phyloP scores from a whole-genome alignment of 2,888 invertebrate genomes.

The Pristionchus arcanus region DNA sequence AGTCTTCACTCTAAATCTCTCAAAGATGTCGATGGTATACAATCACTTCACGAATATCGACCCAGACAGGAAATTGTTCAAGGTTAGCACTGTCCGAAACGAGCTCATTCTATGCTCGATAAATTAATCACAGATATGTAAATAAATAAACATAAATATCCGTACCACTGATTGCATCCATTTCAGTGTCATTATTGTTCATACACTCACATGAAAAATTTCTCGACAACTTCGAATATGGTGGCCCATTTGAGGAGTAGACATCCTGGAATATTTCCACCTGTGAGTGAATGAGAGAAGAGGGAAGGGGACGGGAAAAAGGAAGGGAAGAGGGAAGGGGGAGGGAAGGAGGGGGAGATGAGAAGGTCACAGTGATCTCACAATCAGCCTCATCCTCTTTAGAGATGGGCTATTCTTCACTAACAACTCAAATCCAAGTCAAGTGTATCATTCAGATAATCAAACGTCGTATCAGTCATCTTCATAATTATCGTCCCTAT shows the following conservation, averaged over 20 bases:
- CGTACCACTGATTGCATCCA: not conserved
- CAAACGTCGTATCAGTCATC: not conserved
- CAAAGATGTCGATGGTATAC: constrained; percentile 23
- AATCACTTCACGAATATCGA: constrained; percentile 44
- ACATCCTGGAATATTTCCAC: constrained; percentile 36
- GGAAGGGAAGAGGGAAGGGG: not conserved
- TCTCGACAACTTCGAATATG: constrained; percentile 42
- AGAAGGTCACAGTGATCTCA: not conserved
- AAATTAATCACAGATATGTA: not conserved
- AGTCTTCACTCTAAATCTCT: not conserved
- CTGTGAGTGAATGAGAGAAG: not conserved
- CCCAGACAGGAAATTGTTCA: constrained; percentile 17
- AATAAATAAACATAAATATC: not conserved
- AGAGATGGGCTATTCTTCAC: not conserved
- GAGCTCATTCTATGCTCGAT: not conserved
- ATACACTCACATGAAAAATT: constrained; percentile 26
- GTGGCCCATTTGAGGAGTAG: constrained; percentile 14
- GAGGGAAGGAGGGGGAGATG: not conserved
- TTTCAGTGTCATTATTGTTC: constrained; percentile 40
- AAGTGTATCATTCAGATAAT: constrained; percentile 3
- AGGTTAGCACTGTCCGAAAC: not conserved
- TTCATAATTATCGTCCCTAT: not conserved
- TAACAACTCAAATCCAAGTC: not conserved
- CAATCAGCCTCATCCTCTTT: not conserved
- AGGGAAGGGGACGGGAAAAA: not conserved